Base-by-base conservation (phyloP, 2,888 invertebrate genomes). In the Eretmocerus hayati region DNA sequence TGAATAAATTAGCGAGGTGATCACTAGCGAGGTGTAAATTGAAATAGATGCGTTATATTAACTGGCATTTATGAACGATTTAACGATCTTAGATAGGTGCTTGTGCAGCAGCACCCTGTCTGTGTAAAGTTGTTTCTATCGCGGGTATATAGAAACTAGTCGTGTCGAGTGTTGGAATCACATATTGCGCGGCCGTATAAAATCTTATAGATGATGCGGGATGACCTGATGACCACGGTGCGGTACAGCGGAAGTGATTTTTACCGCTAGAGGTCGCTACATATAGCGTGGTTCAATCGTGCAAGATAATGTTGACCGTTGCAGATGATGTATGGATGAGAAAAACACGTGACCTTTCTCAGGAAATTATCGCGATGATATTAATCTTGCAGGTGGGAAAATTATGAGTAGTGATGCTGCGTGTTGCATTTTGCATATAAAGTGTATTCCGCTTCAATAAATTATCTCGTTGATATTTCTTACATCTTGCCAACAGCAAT, bases 1-100 rank as follows among this genome's bases (percentile, higher is more conserved):
- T 49, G 53, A 49, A 49, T 53, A 49, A 46, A 53, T 53, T 53
- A 38, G 33, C 52, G 41, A 46, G 23, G 11, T 8, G 42, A 41
- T 18, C 36, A 18, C 19, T 11, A 19, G 36, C 36, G 16, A 53
- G 53, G 53, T 53, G 53, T 53, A 53, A 53, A 53, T 53, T 53
- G 47, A 53, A 53, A 53, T 50, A 44, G 47, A 53, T 47, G 50
- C 50, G 47, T 53, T 53, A 53, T n/a, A n/a, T 53, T 50, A 53
- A 53, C 53, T 47, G 50, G 45, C 50, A 38, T 53, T 53, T 53
- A 53, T 47, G 53, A 53, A 38, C 38, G 50, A 20, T 46, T 36
- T 42, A 46, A 46, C 49, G 52, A 49, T 48, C 44, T 26, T 6
- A 26, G 26, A 26, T 26, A 26, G 8, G 35, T 15, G 35, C 16